Evolutionary conservation across 2,888 invertebrate species (phyloP), one percentile per base, ranked within the genome.

Genomic region (Hirtodrosophila cameraria): DNA sequence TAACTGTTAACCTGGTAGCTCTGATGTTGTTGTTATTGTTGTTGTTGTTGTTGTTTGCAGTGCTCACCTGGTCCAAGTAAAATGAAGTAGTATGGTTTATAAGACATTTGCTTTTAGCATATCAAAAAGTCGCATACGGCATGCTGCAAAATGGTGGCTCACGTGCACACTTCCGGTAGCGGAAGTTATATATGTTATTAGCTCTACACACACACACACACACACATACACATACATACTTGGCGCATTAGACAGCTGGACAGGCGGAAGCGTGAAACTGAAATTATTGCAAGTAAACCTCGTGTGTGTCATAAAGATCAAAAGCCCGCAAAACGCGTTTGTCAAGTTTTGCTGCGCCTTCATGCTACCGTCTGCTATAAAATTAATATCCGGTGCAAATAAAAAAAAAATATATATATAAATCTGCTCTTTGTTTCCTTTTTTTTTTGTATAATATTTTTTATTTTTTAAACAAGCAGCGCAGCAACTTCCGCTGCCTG

Each of bases 301-400:
- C n/a, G n/a, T 59, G 53, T 42, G 48, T 60, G 57, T 59, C 42
- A 39, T 48, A 57, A 57, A 72, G 75, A 84, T 84, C 79, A 84
- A 81, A 84, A 70, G 70, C 65, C 43, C 43, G 63, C 55, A 65
- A n/a, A n/a, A 49, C 45, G 75, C 60, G 62, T 74, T 76, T 80
- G 75, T 81, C 72, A 70, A 73, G 70, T 63, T 57, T 41, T n/a
- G n/a, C 49, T 68, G 48, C 39, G 63, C 59, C 65, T 64, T n/a
- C n/a, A n/a, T 53, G 66, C 62, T 60, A 59, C 62, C 60, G 57
- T 53, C 81, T 88, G 67, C 72, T 83, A 87, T 88, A 87, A 84
- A 87, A 83, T 87, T 87, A 87, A 87, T 87, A 87, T 87, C 87
- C 87, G 87, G 87, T 79, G 73, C 75, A 77, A 84, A 87, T 86